Evolutionary conservation across 2,113 vertebrate species (phyloP).

Genomic region (Mus musculus): DNA sequence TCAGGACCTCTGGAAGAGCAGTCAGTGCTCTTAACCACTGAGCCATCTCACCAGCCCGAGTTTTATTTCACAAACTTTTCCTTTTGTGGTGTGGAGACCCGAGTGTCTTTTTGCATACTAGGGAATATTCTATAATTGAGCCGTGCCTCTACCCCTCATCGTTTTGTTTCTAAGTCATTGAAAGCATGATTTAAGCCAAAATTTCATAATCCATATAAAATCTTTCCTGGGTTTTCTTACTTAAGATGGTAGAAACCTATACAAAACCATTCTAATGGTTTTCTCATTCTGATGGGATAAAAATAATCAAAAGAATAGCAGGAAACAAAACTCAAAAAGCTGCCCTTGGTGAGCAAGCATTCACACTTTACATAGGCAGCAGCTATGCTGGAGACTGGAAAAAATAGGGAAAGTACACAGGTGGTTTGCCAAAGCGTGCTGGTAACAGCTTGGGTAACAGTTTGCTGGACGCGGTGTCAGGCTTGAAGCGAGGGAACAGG

Average conservation of each 20-base stretch:
- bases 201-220: constrained; percentile 18
- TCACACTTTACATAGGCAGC: neutral
- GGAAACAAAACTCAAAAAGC: neutral
- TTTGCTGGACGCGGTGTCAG: neutral
- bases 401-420: constrained; percentile 3
- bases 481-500: neutral
- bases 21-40: no score
- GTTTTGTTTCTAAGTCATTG: neutral
- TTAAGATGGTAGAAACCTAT: neutral
- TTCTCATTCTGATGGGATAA: neutral
- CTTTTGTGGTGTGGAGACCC: neutral
- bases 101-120: neutral
- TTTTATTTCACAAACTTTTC: neutral
- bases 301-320: neutral
- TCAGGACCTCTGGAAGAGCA: no score
- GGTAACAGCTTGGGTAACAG: neutral
- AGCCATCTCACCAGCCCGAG: no score
- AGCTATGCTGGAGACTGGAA: neutral
- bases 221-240: neutral
- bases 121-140: neutral
- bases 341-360: neutral
- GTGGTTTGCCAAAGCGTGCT: neutral
- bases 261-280: neutral
- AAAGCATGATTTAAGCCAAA: neutral
- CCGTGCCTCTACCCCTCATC: neutral